phyloP scores from a whole-genome alignment of 2,797 vertebrate species.

The Sarcoramphus papa region DNA sequence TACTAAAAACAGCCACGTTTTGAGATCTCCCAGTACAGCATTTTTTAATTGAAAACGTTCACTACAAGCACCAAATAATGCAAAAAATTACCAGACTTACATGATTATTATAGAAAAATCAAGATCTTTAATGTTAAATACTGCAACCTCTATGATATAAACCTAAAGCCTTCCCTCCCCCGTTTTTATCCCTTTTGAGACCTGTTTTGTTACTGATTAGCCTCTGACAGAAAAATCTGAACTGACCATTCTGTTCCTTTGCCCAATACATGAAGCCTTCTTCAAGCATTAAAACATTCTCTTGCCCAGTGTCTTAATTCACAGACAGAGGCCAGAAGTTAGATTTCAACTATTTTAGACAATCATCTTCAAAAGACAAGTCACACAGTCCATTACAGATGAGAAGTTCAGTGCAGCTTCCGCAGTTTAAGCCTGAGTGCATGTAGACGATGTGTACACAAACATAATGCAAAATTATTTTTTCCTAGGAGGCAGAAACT shows the following conservation, averaged over 20 bases:
- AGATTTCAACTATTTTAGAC: background rate
- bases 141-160: background rate
- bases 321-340: background rate
- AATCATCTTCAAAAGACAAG: background rate
- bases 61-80: background rate
- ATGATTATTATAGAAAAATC: background rate
- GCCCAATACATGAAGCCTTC: fast-evolving
- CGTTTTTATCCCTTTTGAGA: background rate
- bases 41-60: background rate
- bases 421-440: fast-evolving
- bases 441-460: fast-evolving
- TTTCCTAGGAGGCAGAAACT: background rate
- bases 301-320: background rate
- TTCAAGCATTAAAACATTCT: background rate
- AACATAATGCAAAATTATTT: background rate
- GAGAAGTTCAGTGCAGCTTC: background rate
- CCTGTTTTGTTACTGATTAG: background rate
- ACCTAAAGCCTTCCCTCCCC: background rate
- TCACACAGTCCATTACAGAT: background rate
- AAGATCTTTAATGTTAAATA: background rate
- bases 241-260: background rate
- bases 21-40: background rate
- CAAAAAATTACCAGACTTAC: background rate
- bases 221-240: background rate
- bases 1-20: background rate